Base-by-base conservation (phyloP, 2,113 vertebrate genomes). In the Tragulus kanchil region DNA sequence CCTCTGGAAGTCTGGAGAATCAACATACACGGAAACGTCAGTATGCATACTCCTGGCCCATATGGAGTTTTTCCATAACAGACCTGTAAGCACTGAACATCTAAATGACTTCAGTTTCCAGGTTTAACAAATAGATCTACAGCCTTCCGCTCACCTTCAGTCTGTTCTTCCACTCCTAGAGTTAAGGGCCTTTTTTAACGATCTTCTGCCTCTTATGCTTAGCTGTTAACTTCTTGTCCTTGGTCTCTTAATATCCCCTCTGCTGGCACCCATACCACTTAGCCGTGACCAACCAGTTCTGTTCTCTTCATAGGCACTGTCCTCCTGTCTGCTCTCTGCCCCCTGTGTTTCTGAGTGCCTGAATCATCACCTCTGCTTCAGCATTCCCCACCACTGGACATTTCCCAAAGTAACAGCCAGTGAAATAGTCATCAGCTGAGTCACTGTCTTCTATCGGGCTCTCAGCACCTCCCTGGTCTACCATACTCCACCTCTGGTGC, bases 41-140 rank as follows among this genome's bases (percentile, higher is more conserved):
- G 13, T 8, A 13, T 5, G 12, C 1, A 48, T 21, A 52, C 12
- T 1, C 25, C 23, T 31, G 16, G 14, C 0, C 5, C 21, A 58
- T 58, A 11, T 45, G 69, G 10, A 73, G 13, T 73, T 73, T 73
- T 73, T 42, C 45, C 11, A 45, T 73, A 85, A 50, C 59, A 93
- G 8, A 28, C 42, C 31, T 42, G 1, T 1, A 1, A 52, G 36
- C 2, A 26, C 15, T 42, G 4, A 95, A 12, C 2, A 48, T 62
- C 15, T 48, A 31, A 69, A 52, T 42, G 4, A 75, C 25, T 94
- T 31, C 59, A 3, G 17, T 90, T 23, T 95, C 23, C 4, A 52
- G 12, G 1, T 77, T 17, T 79, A 36, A 78, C 6, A 79, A 82
- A 67, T 45, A 52, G 28, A 6, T 28, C 3, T 9, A 23, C 14